phyloP scores from a whole-genome alignment of 2,797 vertebrate genomes.

The Ctenopoma kingsleyae region DNA sequence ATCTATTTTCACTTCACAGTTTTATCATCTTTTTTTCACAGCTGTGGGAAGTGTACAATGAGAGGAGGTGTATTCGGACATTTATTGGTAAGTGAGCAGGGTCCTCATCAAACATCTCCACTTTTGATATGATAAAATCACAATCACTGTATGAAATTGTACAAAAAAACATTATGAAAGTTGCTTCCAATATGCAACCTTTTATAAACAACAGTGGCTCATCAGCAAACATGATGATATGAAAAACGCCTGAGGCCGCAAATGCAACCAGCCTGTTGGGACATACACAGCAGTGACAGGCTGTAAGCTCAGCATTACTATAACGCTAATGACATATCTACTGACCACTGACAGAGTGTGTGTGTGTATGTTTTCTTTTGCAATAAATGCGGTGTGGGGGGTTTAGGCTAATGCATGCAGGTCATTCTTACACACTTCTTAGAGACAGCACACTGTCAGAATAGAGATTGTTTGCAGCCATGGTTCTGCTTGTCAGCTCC shows the following conservation, averaged over 20 bases:
- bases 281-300: constrained; percentile 47
- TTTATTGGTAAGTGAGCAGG: constrained; percentile 91
- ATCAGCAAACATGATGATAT: constrained; percentile 51
- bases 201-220: constrained; percentile 16
- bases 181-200: not conserved
- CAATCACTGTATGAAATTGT: not conserved
- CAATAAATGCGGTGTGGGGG: constrained; percentile 22
- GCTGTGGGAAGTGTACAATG: constrained; percentile 97
- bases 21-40: constrained; percentile 58
- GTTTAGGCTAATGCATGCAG: constrained; percentile 52
- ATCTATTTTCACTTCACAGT: constrained; percentile 1
- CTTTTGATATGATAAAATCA: not conserved
- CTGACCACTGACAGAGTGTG: constrained; percentile 34
- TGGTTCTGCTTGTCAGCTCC: constrained; percentile 78
- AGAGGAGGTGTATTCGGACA: constrained; percentile 93
- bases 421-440: constrained; percentile 48
- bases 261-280: constrained; percentile 28
- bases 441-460: constrained; percentile 62
- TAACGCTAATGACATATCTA: constrained; percentile 42
- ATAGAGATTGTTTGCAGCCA: constrained; percentile 73
- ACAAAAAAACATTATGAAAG: not conserved
- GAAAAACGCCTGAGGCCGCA: constrained; percentile 18
- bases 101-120: not conserved
- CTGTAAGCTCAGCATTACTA: constrained; percentile 53
- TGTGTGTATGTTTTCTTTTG: not conserved